These are phyloP conservation scores for Apomyelois bistriatella DNA, from an alignment of 2,888 invertebrate genomes.

Conservation along the genomic window DNA sequence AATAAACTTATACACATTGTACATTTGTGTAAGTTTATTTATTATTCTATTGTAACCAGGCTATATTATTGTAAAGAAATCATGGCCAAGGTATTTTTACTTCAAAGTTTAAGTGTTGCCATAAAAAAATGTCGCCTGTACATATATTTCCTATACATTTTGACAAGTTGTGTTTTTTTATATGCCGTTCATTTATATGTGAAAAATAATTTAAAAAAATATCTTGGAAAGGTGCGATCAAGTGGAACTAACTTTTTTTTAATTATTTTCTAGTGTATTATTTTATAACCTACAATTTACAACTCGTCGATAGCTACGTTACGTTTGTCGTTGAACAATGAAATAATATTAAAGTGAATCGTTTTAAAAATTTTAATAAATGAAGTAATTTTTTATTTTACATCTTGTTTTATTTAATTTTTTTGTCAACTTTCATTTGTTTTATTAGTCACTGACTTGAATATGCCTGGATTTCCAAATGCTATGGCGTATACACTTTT, in stretches of 20 bases:
- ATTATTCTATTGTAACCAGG: too few relatives aligned
- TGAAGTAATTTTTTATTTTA: constrained; percentile 56
- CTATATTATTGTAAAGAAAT: too few relatives aligned
- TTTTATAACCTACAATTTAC: neutral
- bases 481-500: too few relatives aligned
- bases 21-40: too few relatives aligned
- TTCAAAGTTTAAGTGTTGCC: too few relatives aligned
- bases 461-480: too few relatives aligned
- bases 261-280: constrained; percentile 7
- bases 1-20: too few relatives aligned
- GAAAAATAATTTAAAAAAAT: neutral
- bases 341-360: constrained; percentile 28
- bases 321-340: constrained; percentile 19
- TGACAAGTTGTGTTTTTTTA: neutral
- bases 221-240: neutral
- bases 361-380: constrained; percentile 63
- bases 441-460: too few relatives aligned
- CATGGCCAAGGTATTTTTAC: too few relatives aligned
- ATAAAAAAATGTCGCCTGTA: too few relatives aligned
- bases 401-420: constrained; percentile 20
- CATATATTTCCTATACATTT: neutral
- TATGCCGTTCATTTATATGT: neutral
- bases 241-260: constrained; percentile 1
- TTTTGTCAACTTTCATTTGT: neutral
- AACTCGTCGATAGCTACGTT: constrained; percentile 12